Percentiles rank a stretch among this genome's conserved stretches.
Conservation (phyloP, 2,113 vertebrate genomes). For the Malurus melanocephalus region DNA sequence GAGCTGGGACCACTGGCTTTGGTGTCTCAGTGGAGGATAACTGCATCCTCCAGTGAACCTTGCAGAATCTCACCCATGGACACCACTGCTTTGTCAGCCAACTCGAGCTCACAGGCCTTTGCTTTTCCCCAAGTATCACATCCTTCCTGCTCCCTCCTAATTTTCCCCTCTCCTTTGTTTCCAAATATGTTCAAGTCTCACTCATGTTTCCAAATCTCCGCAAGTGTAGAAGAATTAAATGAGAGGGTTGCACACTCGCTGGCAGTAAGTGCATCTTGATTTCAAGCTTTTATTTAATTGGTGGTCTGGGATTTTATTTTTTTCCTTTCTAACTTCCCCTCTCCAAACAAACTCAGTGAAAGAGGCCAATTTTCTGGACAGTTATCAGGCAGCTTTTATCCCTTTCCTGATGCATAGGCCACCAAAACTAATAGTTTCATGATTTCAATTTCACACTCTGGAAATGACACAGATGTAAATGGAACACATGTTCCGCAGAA, state of each 20-base stretch:
- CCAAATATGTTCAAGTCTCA: background rate
- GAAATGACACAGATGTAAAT: background rate
- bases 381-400: constrained; percentile 3
- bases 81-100: background rate
- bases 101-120: background rate
- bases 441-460: constrained; percentile 7
- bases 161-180: background rate
- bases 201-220: background rate
- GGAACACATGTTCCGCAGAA: background rate
- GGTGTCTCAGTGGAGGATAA: accelerated
- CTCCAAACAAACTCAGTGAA: background rate
- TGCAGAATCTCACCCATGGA: background rate
- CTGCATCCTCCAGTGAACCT: background rate
- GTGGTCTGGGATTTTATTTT: background rate
- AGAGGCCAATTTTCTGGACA: background rate
- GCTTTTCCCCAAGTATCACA: background rate
- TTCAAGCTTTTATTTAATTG: background rate
- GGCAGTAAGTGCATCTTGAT: background rate
- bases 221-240: background rate
- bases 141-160: background rate
- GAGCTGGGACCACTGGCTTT: background rate
- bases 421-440: constrained; percentile 2
- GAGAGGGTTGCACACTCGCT: background rate
- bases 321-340: background rate
- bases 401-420: background rate